Evolutionary conservation across 1,140 invertebrate genomes (phyloP).

Genomic region (Archegozetes longisetosus): DNA sequence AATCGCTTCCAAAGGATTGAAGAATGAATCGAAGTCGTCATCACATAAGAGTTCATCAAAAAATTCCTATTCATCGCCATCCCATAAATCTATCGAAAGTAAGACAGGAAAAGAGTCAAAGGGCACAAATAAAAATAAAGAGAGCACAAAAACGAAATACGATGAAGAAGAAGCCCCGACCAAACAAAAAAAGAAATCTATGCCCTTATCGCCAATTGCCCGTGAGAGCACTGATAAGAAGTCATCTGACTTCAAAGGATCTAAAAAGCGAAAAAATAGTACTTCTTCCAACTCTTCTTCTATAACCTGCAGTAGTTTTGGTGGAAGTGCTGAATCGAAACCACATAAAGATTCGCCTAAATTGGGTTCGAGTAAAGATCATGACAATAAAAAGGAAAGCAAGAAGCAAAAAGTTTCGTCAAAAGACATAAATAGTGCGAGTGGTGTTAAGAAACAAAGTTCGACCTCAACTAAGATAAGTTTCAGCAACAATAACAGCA

Average conservation of each 20-base stretch:
- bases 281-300: not conserved
- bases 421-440: conserved; percentile 28
- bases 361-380: not conserved
- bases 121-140: conserved; percentile 18
- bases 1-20: conserved; percentile 33
- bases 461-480: conserved; percentile 35
- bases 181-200: not conserved
- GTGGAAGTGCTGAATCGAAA: not conserved
- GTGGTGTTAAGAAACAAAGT: conserved; percentile 32
- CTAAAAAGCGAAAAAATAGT: conserved; percentile 5
- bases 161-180: not conserved
- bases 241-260: not conserved
- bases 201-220: not conserved
- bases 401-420: conserved; percentile 20
- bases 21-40: conserved; percentile 25
- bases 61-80: not conserved
- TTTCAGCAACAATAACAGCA: conserved; percentile 25
- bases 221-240: conserved; percentile 1
- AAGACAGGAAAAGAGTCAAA: conserved; percentile 1
- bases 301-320: not conserved
- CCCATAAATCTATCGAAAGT: not conserved
- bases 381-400: conserved; percentile 10
- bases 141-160: not conserved
- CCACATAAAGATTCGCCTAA: not conserved
- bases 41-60: not conserved